These are phyloP conservation scores for Parnassius apollo DNA, from an alignment of 2,888 invertebrate species.

Conservation along the genomic window DNA sequence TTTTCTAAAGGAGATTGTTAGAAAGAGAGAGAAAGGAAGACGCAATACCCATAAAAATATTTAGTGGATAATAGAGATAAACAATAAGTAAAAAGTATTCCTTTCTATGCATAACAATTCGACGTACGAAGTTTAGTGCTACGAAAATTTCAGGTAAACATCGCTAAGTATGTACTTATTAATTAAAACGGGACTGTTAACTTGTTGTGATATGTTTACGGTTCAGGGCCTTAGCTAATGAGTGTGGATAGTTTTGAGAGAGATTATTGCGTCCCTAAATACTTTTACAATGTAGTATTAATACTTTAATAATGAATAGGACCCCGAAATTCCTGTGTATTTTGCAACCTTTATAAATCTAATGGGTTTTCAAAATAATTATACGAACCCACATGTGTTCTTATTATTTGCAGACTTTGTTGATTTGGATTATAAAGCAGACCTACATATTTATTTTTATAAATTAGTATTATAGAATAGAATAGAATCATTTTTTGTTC, in stretches of 20 bases:
- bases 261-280: constrained; percentile 23
- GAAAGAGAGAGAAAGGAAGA: too few species aligned
- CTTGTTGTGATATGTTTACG: constrained; percentile 40
- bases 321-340: constrained; percentile 5
- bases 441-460: too few species aligned
- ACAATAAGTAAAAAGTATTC: background rate
- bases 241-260: constrained; percentile 32
- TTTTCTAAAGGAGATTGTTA: too few species aligned
- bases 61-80: background rate
- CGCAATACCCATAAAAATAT: background rate
- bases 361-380: too few species aligned
- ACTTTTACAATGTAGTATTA: constrained; percentile 17
- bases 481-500: too few species aligned
- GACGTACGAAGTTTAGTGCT: constrained; percentile 15
- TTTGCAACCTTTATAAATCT: too few species aligned
- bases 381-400: too few species aligned
- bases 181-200: constrained; percentile 42
- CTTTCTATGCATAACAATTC: constrained; percentile 23
- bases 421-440: too few species aligned
- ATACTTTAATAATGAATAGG: constrained; percentile 15
- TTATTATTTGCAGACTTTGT: too few species aligned
- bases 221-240: constrained; percentile 33
- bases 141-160: constrained; percentile 37
- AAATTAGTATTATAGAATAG: too few species aligned
- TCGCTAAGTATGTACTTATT: constrained; percentile 38